Conservation (phyloP, 2,888 invertebrate species). For the Cacoxenus indagator region DNA sequence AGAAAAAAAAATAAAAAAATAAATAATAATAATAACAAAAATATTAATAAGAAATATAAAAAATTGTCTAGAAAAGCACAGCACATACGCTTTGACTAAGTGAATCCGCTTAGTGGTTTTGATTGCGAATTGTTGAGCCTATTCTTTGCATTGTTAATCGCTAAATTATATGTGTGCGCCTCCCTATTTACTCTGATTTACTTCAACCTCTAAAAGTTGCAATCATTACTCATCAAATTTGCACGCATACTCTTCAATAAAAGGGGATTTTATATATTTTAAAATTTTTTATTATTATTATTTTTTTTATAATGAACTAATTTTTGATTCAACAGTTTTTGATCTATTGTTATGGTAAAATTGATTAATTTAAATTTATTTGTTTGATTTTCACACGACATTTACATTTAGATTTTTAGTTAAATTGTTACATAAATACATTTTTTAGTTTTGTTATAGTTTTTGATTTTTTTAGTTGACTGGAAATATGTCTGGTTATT, state of each 20-base stretch:
- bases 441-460: constrained; percentile 20
- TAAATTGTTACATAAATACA: constrained; percentile 32
- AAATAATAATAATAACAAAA: neutral
- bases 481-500: neutral
- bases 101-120: constrained; percentile 14
- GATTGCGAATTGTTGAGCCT: neutral
- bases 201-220: too few species aligned
- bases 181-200: too few species aligned
- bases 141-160: neutral
- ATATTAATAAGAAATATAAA: neutral
- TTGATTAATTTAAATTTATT: constrained; percentile 1
- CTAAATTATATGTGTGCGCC: too few species aligned
- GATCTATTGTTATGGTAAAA: constrained; percentile 13
- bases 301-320: constrained; percentile 6
- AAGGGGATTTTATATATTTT: neutral
- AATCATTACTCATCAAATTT: too few species aligned
- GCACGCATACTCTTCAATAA: too few species aligned
- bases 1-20: neutral
- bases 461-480: neutral
- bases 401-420: constrained; percentile 12
- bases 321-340: constrained; percentile 18
- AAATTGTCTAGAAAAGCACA: neutral
- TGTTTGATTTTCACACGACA: neutral
- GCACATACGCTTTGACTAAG: neutral
- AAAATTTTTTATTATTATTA: neutral